Conservation (phyloP, 2,888 invertebrate species). For the Hypsopygia costalis region DNA sequence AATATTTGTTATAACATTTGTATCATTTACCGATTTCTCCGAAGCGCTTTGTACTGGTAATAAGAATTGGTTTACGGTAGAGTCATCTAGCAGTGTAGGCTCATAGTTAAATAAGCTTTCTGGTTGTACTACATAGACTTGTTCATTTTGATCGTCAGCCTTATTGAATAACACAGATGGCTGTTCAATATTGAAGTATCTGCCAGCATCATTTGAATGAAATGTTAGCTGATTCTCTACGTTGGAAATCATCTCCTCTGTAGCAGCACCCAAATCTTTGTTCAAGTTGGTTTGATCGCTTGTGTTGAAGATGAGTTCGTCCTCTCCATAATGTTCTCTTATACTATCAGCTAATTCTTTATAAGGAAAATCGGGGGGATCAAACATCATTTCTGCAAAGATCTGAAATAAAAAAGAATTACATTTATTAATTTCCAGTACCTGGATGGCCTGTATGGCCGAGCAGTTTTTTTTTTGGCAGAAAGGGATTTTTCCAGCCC, state of each 20-base stretch:
- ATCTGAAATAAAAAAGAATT: constrained; percentile 8
- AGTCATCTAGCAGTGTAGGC: constrained; percentile 63
- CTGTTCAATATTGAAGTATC: constrained; percentile 48
- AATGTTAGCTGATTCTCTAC: constrained; percentile 48
- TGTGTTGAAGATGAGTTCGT: constrained; percentile 47
- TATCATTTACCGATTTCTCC: constrained; percentile 31
- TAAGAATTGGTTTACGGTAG: constrained; percentile 67
- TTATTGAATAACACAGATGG: constrained; percentile 28
- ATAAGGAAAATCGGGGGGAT: constrained; percentile 70
- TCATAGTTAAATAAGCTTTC: constrained; percentile 58
- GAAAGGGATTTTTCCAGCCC: too few relatives aligned
- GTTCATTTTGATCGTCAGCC: constrained; percentile 30
- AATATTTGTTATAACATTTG: too few relatives aligned
- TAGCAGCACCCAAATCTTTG: constrained; percentile 31
- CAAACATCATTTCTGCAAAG: constrained; percentile 55
- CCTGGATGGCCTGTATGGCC: too few relatives aligned
- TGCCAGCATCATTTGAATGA: constrained; percentile 51
- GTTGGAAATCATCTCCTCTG: constrained; percentile 36
- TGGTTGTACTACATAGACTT: constrained; percentile 44
- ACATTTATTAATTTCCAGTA: too few relatives aligned
- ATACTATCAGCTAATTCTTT: constrained; percentile 55
- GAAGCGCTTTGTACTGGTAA: constrained; percentile 49
- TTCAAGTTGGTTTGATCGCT: constrained; percentile 20
- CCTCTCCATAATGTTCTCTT: constrained; percentile 50
- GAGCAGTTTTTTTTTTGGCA: too few relatives aligned